These are phyloP conservation scores for Cacatua alba DNA, from an alignment of 2,113 vertebrate genomes.

Conservation along the genomic window DNA sequence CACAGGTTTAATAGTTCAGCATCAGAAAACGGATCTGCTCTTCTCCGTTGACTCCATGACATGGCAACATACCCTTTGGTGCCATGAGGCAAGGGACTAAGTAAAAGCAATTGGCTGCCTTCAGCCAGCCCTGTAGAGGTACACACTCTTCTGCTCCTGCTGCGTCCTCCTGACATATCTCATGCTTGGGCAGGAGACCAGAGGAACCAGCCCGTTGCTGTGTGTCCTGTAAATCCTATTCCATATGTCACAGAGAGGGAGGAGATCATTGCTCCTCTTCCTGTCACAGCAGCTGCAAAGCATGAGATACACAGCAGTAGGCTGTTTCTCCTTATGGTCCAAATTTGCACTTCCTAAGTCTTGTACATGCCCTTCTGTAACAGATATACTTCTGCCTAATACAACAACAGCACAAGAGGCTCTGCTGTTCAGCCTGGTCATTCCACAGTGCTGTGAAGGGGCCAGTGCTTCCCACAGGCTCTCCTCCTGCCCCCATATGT, in stretches of 20 bases:
- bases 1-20: neutral
- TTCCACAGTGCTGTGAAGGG: fast-evolving
- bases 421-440: neutral
- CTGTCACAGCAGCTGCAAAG: neutral
- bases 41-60: neutral
- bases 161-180: neutral
- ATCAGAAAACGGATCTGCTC: neutral
- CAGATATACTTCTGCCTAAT: neutral
- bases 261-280: neutral
- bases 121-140: neutral
- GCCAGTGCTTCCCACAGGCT: neutral
- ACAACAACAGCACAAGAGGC: neutral
- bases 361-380: neutral
- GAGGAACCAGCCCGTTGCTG: neutral
- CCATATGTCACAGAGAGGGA: neutral
- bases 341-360: neutral
- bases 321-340: fast-evolving
- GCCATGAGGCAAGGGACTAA: neutral
- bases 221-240: neutral
- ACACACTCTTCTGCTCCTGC: fast-evolving
- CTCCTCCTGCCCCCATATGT: fast-evolving
- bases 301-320: neutral
- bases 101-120: neutral
- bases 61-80: fast-evolving
- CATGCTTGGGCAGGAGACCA: neutral